Evolutionary conservation across 2,797 vertebrate species (phyloP).

Genomic region (Rachycentron canadum): DNA sequence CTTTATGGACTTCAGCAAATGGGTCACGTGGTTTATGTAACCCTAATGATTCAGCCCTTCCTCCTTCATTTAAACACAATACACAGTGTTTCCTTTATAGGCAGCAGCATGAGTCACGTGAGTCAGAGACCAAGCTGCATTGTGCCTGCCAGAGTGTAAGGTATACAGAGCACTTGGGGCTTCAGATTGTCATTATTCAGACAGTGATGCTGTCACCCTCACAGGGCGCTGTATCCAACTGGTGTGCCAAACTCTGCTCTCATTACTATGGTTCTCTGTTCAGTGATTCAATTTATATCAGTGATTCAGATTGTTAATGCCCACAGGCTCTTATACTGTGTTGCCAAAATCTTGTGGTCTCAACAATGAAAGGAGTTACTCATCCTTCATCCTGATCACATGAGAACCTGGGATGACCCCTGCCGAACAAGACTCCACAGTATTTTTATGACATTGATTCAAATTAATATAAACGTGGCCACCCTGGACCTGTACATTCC

Average conservation of each 20-base stretch:
- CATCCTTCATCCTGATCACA: slow-evolving; percentile 38
- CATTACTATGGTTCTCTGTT: slow-evolving; percentile 30
- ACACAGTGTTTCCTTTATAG: slow-evolving; percentile 40
- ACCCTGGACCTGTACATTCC: not conserved
- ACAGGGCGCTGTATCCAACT: slow-evolving; percentile 34
- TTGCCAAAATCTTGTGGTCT: slow-evolving; percentile 35
- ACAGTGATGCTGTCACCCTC: slow-evolving; percentile 61
- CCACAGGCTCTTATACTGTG: slow-evolving; percentile 43
- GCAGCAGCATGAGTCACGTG: slow-evolving; percentile 51
- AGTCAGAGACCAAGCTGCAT: slow-evolving; percentile 49
- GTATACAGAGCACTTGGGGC: slow-evolving; percentile 43
- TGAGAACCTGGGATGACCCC: slow-evolving; percentile 32
- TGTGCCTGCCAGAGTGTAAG: slow-evolving; percentile 38
- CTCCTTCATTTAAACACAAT: slow-evolving; percentile 41
- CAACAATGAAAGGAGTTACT: slow-evolving; percentile 47
- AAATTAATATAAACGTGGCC: slow-evolving; percentile 13
- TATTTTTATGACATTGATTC: slow-evolving; percentile 13
- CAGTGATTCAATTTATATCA: slow-evolving; percentile 60
- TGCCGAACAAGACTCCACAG: not conserved
- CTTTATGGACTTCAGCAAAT: slow-evolving; percentile 30
- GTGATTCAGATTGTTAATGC: slow-evolving; percentile 59
- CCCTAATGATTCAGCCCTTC: slow-evolving; percentile 53
- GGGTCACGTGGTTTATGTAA: slow-evolving; percentile 45
- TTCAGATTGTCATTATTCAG: slow-evolving; percentile 64
- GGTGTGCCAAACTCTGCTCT: slow-evolving; percentile 40